Base-by-base conservation (phyloP, 1,140 invertebrate species). In the Drosophila auraria region DNA sequence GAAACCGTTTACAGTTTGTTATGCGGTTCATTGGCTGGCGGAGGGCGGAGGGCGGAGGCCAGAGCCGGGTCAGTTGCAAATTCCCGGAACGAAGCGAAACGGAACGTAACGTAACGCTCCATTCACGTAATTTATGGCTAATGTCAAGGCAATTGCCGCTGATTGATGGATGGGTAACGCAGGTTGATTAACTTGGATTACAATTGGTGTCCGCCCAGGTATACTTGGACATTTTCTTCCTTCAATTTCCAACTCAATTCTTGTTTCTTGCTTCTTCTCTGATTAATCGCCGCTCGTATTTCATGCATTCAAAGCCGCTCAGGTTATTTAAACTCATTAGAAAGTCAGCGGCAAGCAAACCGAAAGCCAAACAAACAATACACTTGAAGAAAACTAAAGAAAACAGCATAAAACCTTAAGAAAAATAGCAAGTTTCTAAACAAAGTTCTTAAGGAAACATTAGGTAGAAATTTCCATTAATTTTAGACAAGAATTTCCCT, bases 141-240 rank as follows among this genome's bases (percentile, higher is more conserved):
- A 75, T 59, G 66, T 73, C 56, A 80, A 73, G 82, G 64, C 74
- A 78, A 78, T 79, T 80, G 80, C 70, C 68, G 60, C 71, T 83
- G 71, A 87, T 87, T 76, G 83, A 86, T 86, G 65, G 64, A 76
- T 20, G 20, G 20, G 20, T 20, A 20, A 20, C 20, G 20, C 20
- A 20, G 20, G 20, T 20, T 70, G 69, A 58, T 72, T 58, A 58
- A 58, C 64, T 72, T 58, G 6, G 53, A 58, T 54, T 54, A 68
- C 42, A 68, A 49, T 14, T 69, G 59, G 60, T 8, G 17, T 11
- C 51, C 20, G 27, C 5, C 12, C 5, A 20, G 20, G 3, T 47
- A 20, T 47, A 20, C 11, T 47, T 20, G 9, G 20, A 36, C 30
- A 38, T 17, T 20, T 38, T 12, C 20, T 33, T 27, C 11, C 6